Evolutionary conservation across 2,888 invertebrate genomes (phyloP).

Genomic region (Cephalotes varians): DNA sequence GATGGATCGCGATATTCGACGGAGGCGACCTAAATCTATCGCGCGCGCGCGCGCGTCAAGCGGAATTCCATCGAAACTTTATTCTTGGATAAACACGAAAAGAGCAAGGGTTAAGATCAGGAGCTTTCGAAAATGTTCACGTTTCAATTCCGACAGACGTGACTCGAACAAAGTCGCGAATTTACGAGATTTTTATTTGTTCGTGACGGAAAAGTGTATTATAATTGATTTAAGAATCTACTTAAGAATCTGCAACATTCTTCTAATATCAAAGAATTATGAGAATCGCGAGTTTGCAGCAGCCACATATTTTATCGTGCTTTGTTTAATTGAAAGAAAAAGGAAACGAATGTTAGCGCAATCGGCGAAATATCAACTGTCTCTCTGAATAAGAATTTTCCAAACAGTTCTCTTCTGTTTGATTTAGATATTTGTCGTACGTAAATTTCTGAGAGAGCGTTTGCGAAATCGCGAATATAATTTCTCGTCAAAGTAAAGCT

Average conservation of each 20-base stretch:
- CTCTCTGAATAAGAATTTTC: background rate
- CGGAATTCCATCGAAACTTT: constrained; percentile 34
- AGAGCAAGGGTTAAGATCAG: constrained; percentile 10
- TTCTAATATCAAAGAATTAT: background rate
- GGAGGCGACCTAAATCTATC: constrained; percentile 39
- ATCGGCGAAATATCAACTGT: background rate
- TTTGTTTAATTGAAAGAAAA: background rate
- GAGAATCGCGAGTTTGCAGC: background rate
- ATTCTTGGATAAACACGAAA: constrained; percentile 27
- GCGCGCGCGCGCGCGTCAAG: constrained; percentile 33
- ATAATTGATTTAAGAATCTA: background rate
- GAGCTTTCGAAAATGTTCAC: constrained; percentile 7
- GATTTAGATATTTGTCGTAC: background rate
- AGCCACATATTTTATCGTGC: background rate
- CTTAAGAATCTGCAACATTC: background rate
- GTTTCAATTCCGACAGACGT: constrained; percentile 1
- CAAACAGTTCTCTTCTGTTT: background rate
- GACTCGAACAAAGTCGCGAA: background rate
- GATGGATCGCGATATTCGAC: constrained; percentile 17
- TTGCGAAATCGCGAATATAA: constrained; percentile 8
- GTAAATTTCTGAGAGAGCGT: background rate
- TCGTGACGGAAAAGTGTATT: background rate
- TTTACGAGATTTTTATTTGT: background rate
- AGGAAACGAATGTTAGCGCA: background rate
- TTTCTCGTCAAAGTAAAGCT: background rate